phyloP scores from a whole-genome alignment of 2,797 vertebrate species.

The Sardinella longiceps region DNA sequence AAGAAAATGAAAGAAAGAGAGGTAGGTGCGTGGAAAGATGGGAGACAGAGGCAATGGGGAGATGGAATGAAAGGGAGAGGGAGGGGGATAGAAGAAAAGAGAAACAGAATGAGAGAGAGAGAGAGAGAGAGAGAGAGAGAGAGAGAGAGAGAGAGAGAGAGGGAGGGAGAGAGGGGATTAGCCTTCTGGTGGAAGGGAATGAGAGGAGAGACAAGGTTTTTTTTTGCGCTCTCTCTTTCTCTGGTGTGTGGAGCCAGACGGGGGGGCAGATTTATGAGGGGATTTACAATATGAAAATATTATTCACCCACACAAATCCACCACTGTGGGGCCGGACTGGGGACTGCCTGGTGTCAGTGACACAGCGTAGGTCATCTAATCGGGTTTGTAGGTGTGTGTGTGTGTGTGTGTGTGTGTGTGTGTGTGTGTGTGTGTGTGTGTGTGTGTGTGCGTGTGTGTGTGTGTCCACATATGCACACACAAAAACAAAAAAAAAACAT shows the following conservation, averaged over 20 bases:
- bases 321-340: neutral
- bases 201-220: constrained; percentile 4
- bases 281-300: constrained; percentile 27
- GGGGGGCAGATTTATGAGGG: constrained; percentile 15
- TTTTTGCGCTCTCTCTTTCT: neutral
- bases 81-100: neutral
- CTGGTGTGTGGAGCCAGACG: neutral
- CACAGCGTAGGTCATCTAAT: constrained; percentile 10
- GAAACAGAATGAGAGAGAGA: neutral
- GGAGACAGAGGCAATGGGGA: neutral
- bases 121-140: neutral
- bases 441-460: too few species aligned
- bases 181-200: constrained; percentile 28
- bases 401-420: too few species aligned
- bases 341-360: constrained; percentile 2
- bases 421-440: too few species aligned
- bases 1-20: neutral
- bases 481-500: too few species aligned
- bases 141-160: constrained; percentile 1
- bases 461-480: neutral
- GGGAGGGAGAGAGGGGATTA: constrained; percentile 19
- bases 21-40: neutral
- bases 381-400: constrained; percentile 13
- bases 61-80: neutral
- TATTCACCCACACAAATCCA: constrained; percentile 17